These are phyloP conservation scores for Strongylocentrotus purpuratus DNA, from an alignment of 35 echinoderm and acorn worm species.

Conservation along the genomic window DNA sequence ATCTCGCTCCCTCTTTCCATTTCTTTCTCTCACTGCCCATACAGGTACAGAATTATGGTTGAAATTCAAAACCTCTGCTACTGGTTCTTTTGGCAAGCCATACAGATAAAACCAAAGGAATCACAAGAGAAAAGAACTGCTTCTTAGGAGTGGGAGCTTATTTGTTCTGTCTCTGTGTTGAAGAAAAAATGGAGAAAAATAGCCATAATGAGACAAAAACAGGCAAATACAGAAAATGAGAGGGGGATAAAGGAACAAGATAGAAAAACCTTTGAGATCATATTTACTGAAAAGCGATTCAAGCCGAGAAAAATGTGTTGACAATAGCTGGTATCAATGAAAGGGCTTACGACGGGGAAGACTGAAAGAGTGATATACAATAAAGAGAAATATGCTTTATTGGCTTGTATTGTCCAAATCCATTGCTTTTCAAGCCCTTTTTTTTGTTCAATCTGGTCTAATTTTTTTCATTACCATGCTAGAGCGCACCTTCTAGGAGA, in stretches of 20 bases:
- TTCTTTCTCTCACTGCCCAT: background rate
- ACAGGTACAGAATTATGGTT: background rate
- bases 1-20: background rate
- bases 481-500: background rate
- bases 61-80: background rate
- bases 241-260: background rate
- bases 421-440: background rate
- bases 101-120: background rate
- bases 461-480: slow-evolving; percentile 5
- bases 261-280: background rate
- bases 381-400: background rate
- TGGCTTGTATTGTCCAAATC: background rate
- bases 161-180: background rate
- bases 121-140: background rate
- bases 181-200: background rate
- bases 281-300: background rate
- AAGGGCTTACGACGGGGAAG: background rate
- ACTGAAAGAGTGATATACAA: background rate
- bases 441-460: background rate
- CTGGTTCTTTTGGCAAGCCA: background rate
- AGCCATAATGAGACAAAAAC: background rate
- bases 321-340: background rate
- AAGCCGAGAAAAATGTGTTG: background rate
- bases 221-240: background rate
- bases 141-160: background rate